Conservation (phyloP, 2,113 vertebrate genomes). For the Malaclemys terrapin region DNA sequence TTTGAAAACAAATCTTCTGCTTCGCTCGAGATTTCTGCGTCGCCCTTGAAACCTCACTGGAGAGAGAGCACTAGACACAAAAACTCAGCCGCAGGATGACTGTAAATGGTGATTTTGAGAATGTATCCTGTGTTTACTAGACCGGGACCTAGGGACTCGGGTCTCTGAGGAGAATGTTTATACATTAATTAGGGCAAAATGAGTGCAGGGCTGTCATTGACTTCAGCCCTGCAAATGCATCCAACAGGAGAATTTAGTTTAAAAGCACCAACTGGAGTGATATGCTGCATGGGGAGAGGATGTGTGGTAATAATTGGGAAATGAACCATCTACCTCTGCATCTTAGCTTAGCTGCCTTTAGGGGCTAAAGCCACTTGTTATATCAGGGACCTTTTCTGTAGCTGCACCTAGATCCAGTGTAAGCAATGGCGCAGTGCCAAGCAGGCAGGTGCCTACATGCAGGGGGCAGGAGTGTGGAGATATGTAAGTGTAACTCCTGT, state of each 20-base stretch:
- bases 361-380: not conserved
- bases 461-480: not conserved
- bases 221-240: not conserved
- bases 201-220: not conserved
- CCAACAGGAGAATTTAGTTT: not conserved
- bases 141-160: not conserved
- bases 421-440: not conserved
- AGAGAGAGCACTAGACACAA: not conserved
- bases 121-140: conserved; percentile 21
- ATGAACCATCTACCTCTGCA: not conserved
- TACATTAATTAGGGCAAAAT: not conserved
- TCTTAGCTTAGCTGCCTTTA: not conserved
- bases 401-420: not conserved
- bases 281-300: not conserved
- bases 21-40: conserved; percentile 17
- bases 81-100: conserved; percentile 7
- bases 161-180: conserved; percentile 22
- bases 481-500: not conserved
- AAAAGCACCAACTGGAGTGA: not conserved
- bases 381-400: accelerated
- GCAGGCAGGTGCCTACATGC: not conserved
- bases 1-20: not conserved
- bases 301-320: not conserved
- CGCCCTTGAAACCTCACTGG: conserved; percentile 9
- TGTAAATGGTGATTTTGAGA: conserved; percentile 30